Conservation (phyloP, 2,888 invertebrate genomes). For the Electrophaes corylata region DNA sequence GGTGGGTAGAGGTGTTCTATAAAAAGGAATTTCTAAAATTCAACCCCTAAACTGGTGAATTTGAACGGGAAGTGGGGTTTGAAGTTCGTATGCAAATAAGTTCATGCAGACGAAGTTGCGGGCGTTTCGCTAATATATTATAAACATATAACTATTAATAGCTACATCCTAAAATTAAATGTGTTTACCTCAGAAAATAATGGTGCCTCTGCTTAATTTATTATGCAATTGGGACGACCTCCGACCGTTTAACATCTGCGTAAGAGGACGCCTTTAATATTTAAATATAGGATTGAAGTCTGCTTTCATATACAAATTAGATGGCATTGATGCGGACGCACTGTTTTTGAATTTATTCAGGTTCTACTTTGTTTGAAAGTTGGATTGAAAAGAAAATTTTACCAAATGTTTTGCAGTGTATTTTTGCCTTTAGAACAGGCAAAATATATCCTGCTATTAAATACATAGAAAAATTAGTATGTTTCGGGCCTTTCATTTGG, state of each 20-base stretch:
- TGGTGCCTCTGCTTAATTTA: slow-evolving; percentile 44
- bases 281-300: slow-evolving; percentile 44
- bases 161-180: not conserved
- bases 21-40: no score
- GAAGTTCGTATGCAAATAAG: no score
- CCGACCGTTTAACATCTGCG: slow-evolving; percentile 47
- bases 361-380: slow-evolving; percentile 7
- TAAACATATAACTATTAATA: no score
- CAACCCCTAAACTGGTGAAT: no score
- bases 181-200: slow-evolving; percentile 12
- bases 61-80: no score
- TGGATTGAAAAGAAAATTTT: not conserved
- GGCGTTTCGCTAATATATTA: no score
- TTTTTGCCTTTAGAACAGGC: not conserved
- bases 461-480: not conserved
- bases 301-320: slow-evolving; percentile 40
- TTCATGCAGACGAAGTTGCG: no score
- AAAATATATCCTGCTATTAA: not conserved
- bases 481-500: no score
- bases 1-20: no score
- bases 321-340: slow-evolving; percentile 29
- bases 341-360: slow-evolving; percentile 20
- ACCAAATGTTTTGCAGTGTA: not conserved
- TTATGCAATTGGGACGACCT: slow-evolving; percentile 52
- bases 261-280: slow-evolving; percentile 56